Evolutionary conservation across 2,113 vertebrate species (phyloP).

Genomic region (Actenoides hombroni): DNA sequence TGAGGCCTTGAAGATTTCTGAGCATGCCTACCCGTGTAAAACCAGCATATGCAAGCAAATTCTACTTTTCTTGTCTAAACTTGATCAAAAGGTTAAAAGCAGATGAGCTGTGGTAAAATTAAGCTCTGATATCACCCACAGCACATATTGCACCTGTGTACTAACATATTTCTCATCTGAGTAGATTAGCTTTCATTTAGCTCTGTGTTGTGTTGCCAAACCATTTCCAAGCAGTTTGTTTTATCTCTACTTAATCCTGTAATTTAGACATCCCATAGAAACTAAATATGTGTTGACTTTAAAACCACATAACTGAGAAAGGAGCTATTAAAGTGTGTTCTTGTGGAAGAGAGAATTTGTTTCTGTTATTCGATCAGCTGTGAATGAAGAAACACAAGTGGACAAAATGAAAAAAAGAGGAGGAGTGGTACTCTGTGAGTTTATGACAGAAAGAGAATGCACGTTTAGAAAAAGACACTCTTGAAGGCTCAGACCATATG

Average conservation of each 20-base stretch:
- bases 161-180: constrained; percentile 12
- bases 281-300: background rate
- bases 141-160: constrained; percentile 1
- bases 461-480: background rate
- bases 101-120: constrained; percentile 2
- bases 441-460: background rate
- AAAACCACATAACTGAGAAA: background rate
- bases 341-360: background rate
- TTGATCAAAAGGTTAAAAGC: background rate
- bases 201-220: background rate
- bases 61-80: background rate
- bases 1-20: background rate
- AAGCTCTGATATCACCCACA: background rate
- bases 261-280: background rate
- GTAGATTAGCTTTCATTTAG: constrained; percentile 30
- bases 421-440: background rate
- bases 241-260: background rate
- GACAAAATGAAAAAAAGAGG: background rate
- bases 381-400: background rate
- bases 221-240: constrained; percentile 8
- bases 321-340: background rate
- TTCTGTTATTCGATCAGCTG: background rate
- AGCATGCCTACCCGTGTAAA: background rate
- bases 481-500: background rate
- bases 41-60: background rate